Percentiles rank a stretch among this genome's conserved stretches.
phyloP scores from a whole-genome alignment of 2,888 invertebrate species.

The Scaptomyza reducta region DNA sequence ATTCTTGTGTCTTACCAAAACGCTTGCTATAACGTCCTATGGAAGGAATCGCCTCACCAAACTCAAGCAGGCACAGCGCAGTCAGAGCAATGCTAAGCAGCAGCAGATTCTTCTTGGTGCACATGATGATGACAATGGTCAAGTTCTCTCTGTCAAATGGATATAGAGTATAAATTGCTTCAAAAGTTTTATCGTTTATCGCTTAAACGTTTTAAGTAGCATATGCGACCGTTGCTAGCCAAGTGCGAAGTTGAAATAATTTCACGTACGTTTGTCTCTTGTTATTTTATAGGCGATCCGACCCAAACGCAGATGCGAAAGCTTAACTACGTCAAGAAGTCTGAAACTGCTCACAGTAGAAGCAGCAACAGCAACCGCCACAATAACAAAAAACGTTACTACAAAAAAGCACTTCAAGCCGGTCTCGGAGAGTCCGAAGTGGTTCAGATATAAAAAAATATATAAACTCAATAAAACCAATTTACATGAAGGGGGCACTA shows the following conservation, averaged over 20 bases:
- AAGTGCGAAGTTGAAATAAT: constrained; percentile 68
- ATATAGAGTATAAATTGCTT: constrained; percentile 10
- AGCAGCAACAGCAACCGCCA: constrained; percentile 29
- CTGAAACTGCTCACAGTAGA: constrained; percentile 34
- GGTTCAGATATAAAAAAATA: constrained; percentile 21
- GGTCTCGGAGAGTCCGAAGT: constrained; percentile 55
- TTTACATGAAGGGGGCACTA: constrained; percentile 47
- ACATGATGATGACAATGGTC: constrained; percentile 50
- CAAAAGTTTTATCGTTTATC: not conserved
- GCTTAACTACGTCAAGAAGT: constrained; percentile 68
- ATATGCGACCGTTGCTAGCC: constrained; percentile 56
- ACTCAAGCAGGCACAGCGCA: constrained; percentile 59
- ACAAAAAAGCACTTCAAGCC: constrained; percentile 40
- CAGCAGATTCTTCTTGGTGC: constrained; percentile 54
- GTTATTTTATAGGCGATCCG: constrained; percentile 75
- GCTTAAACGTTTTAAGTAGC: not conserved
- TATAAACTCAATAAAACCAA: constrained; percentile 46
- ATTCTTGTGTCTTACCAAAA: constrained; percentile 73
- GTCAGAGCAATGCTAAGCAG: constrained; percentile 60
- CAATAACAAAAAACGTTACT: constrained; percentile 32
- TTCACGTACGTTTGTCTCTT: constrained; percentile 62
- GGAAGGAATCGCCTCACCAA: constrained; percentile 75
- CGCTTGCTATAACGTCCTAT: constrained; percentile 82
- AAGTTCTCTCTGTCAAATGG: constrained; percentile 9
- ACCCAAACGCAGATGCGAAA: constrained; percentile 72